Base-by-base conservation (phyloP, 2,888 invertebrate species). In the Cryptocephalus moraei region DNA sequence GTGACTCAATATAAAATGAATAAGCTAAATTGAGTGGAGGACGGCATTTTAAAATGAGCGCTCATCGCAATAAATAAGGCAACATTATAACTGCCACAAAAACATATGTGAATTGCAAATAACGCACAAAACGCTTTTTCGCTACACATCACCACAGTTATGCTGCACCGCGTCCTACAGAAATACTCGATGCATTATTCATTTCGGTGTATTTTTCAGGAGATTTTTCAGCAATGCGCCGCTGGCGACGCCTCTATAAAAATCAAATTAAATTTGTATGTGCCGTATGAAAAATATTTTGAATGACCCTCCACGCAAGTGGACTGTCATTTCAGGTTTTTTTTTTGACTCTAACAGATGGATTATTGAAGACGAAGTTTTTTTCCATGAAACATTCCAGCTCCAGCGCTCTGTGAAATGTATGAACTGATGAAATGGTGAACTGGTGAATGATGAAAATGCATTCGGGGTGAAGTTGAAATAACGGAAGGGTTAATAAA, bases 1-100 rank as follows among this genome's bases (percentile, higher is more conserved):
- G 52, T 55, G 55, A 55, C 55, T 56, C 55, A 52, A 56, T 52
- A 48, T 49, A 49, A 48, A 49, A 52, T 49, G 49, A 51, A 54
- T 48, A 42, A 52, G 47, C 47, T 41, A 50, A 55, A 56, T 54
- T 53, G 49, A 51, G 52, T 49, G 51, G 50, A 56, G 55, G 51
- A 50, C 49, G 52, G 47, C 51, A 49, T 51, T 50, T 56, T 32
- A 44, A 47, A 52, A 51, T 48, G 47, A 46, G 48, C 45, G 22
- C 48, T 49, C 41, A 44, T 44, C 45, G 48, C 44, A 41, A 45
- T 46, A 50, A 48, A 50, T 50, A 44, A 52, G 46, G 50, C 46
- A 46, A 44, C 45, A 47, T 47, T 45, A 49, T 48, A 46, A 49
- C 39, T 32, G 43, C 14, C 48, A 47, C 45, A 47, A 49, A 47